Conservation (phyloP, 2,113 vertebrate genomes). For the Chamaetylas fuelleborni region DNA sequence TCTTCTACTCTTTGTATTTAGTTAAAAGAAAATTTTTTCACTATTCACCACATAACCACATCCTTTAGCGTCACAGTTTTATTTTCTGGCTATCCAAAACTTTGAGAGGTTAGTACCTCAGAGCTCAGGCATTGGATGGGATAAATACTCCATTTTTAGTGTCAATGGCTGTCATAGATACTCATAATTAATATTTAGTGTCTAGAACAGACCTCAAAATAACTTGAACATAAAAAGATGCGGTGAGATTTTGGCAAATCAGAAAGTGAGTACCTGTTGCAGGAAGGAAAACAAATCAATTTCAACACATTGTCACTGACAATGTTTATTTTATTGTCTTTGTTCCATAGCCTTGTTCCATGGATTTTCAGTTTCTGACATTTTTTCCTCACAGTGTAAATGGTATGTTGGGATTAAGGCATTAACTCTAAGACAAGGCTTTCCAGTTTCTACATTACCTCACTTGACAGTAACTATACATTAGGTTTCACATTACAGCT, state of each 20-base stretch:
- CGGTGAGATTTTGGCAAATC: not conserved
- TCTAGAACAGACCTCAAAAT: not conserved
- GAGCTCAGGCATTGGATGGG: not conserved
- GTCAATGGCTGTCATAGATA: not conserved
- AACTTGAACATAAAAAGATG: not conserved
- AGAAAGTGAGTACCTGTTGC: not conserved
- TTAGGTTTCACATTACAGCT: not conserved
- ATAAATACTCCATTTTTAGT: not conserved
- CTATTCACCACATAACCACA: not conserved
- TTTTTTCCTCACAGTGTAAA: slow-evolving; percentile 1
- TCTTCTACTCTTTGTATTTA: not conserved
- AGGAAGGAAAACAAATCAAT: slow-evolving; percentile 11
- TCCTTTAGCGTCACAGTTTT: not conserved
- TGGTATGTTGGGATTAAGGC: slow-evolving; percentile 7
- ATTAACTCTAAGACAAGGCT: not conserved
- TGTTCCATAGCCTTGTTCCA: not conserved
- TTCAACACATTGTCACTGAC: not conserved
- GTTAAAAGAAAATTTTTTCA: slow-evolving; percentile 1
- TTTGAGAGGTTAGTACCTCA: not conserved
- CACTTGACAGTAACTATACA: not conserved
- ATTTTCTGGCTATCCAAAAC: not conserved
- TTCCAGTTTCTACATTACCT: not conserved
- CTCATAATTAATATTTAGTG: not conserved
- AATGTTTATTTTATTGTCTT: not conserved
- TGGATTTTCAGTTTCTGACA: slow-evolving; percentile 18